These are phyloP conservation scores for Drosophila serrata DNA, from an alignment of 1,140 invertebrate genomes.

Conservation along the genomic window DNA sequence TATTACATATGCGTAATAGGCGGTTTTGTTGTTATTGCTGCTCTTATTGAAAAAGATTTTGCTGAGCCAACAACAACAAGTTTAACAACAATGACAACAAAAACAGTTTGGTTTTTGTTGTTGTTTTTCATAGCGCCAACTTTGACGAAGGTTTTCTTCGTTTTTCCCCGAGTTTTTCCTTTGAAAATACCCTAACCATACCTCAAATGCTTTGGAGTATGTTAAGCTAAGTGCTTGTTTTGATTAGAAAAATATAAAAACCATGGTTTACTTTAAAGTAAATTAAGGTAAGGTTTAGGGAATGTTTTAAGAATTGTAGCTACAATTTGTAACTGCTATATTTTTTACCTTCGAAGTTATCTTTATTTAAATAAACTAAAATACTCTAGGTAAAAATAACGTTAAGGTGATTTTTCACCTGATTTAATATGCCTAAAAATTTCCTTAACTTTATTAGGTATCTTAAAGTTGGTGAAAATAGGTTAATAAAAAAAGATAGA, in stretches of 20 bases:
- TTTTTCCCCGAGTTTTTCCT: constrained; percentile 11
- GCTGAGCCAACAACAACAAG: constrained; percentile 20
- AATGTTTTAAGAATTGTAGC: not conserved
- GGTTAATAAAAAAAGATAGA: not conserved
- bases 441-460: no score
- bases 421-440: no score
- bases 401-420: not conserved
- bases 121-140: constrained; percentile 49
- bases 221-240: not conserved
- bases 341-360: not conserved
- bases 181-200: not conserved
- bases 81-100: constrained; percentile 25
- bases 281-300: not conserved
- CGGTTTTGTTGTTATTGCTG: constrained; percentile 21
- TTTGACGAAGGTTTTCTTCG: constrained; percentile 68
- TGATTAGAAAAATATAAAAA: not conserved
- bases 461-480: not conserved
- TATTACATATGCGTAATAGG: constrained; percentile 53
- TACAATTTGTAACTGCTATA: not conserved
- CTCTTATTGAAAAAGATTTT: constrained; percentile 36
- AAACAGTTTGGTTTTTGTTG: constrained; percentile 4
- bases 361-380: not conserved
- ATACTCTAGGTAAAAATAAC: not conserved
- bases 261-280: not conserved
- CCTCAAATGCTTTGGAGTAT: not conserved